These are phyloP conservation scores for Ennomos erosarius DNA, from an alignment of 2,888 invertebrate genomes.

Conservation along the genomic window DNA sequence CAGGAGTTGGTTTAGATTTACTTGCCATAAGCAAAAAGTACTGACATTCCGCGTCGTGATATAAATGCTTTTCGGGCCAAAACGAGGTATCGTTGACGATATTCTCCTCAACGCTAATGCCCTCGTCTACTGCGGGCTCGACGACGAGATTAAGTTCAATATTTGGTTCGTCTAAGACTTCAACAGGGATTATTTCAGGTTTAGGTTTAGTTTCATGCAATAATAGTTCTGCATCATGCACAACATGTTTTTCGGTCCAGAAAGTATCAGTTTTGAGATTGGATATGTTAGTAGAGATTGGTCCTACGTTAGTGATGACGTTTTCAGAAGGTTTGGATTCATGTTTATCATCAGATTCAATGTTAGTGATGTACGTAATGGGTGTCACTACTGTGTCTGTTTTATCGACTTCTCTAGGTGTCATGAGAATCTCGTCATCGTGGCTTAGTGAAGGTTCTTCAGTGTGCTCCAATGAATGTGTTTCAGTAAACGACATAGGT, in stretches of 20 bases:
- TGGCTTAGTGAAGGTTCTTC: slow-evolving; percentile 47
- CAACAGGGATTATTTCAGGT: slow-evolving; percentile 31
- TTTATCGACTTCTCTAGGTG: slow-evolving; percentile 52
- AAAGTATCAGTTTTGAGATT: slow-evolving; percentile 82
- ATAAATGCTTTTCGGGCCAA: slow-evolving; percentile 86
- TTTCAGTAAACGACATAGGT: slow-evolving; percentile 49
- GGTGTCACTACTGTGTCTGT: slow-evolving; percentile 33
- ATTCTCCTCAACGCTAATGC: slow-evolving; percentile 59
- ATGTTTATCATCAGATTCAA: slow-evolving; percentile 25
- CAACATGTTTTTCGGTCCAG: slow-evolving; percentile 85
- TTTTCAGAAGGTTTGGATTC: slow-evolving; percentile 34
- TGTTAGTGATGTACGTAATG: slow-evolving; percentile 3
- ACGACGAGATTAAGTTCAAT: slow-evolving; percentile 31
- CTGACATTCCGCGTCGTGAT: slow-evolving; percentile 88
- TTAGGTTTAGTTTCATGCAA: slow-evolving; percentile 55
- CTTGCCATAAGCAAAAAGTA: slow-evolving; percentile 84
- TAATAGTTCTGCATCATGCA: slow-evolving; percentile 85
- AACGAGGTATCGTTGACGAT: slow-evolving; percentile 79
- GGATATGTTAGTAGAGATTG: slow-evolving; percentile 61
- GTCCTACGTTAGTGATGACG: slow-evolving; percentile 58
- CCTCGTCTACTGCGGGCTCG: slow-evolving; percentile 39
- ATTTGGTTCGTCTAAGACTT: slow-evolving; percentile 36
- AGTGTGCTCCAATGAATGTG: slow-evolving; percentile 52
- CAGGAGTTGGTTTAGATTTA: slow-evolving; percentile 63
- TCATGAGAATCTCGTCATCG: slow-evolving; percentile 47